Evolutionary conservation across 2,888 invertebrate species (phyloP), one percentile per base, ranked within the genome.

Genomic region (Pherbina coryleti): DNA sequence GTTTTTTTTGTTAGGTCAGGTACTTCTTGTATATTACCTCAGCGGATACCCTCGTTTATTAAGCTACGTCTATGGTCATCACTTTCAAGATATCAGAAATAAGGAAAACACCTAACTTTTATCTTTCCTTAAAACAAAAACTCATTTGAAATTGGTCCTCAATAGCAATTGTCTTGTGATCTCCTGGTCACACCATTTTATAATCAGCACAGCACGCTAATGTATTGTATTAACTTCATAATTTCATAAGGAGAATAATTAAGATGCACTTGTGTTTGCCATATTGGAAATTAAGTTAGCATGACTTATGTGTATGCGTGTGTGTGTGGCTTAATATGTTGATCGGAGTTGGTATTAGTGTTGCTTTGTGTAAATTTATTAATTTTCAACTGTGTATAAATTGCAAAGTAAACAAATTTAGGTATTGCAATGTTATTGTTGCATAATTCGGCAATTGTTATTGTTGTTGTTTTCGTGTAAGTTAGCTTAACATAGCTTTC

Each of bases 171-270:
- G 3, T 11, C 1, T 14, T 11, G 14, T 44, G 44, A 1, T 44
- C 44, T n/a, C 11, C 1, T 11, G 44, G 2, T 44, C 2, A 11
- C 64, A 19, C 31, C 17, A 17, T 25, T 37, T 51, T 5, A 69
- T 69, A 69, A 69, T 19, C 25, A 51, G 31, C 69, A 25, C n/a
- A 69, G 8, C 28, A 51, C 5, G 28, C 22, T 14, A 22, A 28
- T 7, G 69, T n/a, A 69, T 28, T 51, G 69, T 19, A 69, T 69
- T 51, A 51, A 69, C 69, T 51, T 51, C 51, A 51, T 69, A 69
- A 69, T 69, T 69, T 9, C 28, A 69, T 69, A 69, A 69, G 69
- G 49, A 51, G 51, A 69, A 51, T 69, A 69, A 69, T 69, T 69
- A 53, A 69, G 51, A 25, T 69, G 25, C 28, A 28, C 69, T 69